Base-by-base conservation (phyloP, 2,888 invertebrate species). In the Aspidiotus rigidus region DNA sequence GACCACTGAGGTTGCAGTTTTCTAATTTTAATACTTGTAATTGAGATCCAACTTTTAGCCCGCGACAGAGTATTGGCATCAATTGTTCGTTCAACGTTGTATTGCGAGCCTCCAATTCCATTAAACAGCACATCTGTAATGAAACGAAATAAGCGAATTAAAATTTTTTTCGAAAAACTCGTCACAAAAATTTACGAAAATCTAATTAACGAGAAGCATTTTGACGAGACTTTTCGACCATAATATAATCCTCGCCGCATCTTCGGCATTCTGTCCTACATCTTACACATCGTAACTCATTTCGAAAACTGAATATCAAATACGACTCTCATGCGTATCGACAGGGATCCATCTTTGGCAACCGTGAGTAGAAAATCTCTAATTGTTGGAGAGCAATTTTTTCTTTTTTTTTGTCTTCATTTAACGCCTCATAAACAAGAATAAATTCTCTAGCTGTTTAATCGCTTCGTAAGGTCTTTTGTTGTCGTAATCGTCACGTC, bases 21-120 rank as follows among this genome's bases (percentile, higher is more conserved):
- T 91, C 91, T 76, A 94, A 79, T 75, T 89, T 88, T 53, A 94
- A 82, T 63, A 86, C 83, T 57, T 87, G 83, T 71, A 93, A 80
- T 71, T 85, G 83, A 72, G 89, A 86, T 28, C 86, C 82, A 76
- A 86, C 80, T 59, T 86, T 83, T 59, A 94, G 79, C 13, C 91
- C 85, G 61, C 87, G 83, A 59, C 87, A 87, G 64, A 93, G 77
- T 71, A 86, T 84, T 9, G 87, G 85, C 78, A 90, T 84, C 75
- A 84, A 83, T 61, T 85, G 82, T 73, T 88, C 85, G 73, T 85
- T 85, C 55, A 90, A 75, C 10, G 81, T 81, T 49, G 85, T 83
- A 75, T 84, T 84, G 62, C 82, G 79, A 13, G 84, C 83, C 76
- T 89, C 89, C 71, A 90, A 77, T 74, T 85, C 84, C 63, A 84